phyloP scores from a whole-genome alignment of 2,888 invertebrate genomes.

The Drosophila borborema region DNA sequence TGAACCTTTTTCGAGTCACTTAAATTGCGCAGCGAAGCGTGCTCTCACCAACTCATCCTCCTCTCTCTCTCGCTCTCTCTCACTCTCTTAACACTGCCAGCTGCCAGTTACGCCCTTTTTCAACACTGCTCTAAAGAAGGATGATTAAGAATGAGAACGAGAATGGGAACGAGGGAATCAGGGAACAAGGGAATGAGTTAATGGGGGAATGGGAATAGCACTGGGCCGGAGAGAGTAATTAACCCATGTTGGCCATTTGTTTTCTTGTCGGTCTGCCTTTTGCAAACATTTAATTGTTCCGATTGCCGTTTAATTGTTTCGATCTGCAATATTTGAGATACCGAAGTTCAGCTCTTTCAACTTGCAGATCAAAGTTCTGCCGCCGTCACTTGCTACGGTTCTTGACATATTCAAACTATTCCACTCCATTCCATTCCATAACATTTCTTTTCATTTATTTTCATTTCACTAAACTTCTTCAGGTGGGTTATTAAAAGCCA shows the following conservation, averaged over 20 bases:
- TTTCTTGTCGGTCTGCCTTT: slow-evolving; percentile 44
- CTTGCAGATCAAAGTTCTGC: slow-evolving; percentile 65
- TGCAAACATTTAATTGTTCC: slow-evolving; percentile 80
- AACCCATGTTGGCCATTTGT: slow-evolving; percentile 68
- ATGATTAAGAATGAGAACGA: slow-evolving; percentile 19
- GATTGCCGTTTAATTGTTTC: slow-evolving; percentile 69
- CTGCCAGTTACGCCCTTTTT: slow-evolving; percentile 59
- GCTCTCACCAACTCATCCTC: slow-evolving; percentile 44
- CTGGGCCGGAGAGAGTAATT: slow-evolving; percentile 59
- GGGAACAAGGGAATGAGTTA: slow-evolving; percentile 8
- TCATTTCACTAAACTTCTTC: slow-evolving; percentile 39
- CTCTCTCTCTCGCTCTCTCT: slow-evolving; percentile 1
- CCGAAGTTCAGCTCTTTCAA: slow-evolving; percentile 37
- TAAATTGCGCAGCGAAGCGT: slow-evolving; percentile 76
- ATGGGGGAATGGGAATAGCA: slow-evolving; percentile 18
- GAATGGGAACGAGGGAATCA: slow-evolving; percentile 14
- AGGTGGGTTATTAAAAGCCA: slow-evolving; percentile 65
- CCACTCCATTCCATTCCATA: slow-evolving; percentile 7
- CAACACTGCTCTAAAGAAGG: slow-evolving; percentile 50
- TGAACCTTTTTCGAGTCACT: slow-evolving; percentile 74
- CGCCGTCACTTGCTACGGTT: slow-evolving; percentile 63
- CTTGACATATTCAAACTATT: slow-evolving; percentile 77
- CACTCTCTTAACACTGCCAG: slow-evolving; percentile 23
- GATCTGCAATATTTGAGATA: slow-evolving; percentile 74
- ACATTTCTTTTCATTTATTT: slow-evolving; percentile 22